phyloP scores from a whole-genome alignment of 2,113 vertebrate genomes.

The Phalacrocorax brasilianus region DNA sequence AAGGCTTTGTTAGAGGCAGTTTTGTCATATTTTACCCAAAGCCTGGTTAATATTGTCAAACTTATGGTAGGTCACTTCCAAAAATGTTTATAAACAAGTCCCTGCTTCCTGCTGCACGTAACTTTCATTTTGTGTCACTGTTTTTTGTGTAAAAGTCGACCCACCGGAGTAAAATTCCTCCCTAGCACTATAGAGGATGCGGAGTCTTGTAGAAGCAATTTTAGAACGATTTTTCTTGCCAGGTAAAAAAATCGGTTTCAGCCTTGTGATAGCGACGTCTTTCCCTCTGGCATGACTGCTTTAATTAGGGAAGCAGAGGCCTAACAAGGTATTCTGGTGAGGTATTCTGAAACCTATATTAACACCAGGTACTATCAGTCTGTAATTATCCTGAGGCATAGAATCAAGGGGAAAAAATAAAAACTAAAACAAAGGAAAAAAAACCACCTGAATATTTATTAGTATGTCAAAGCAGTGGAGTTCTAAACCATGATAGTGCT shows the following conservation, averaged over 20 bases:
- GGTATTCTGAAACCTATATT: neutral
- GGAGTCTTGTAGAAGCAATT: neutral
- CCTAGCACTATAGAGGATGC: neutral
- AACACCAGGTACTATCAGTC: neutral
- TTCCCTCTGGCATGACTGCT: neutral
- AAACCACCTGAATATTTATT: neutral
- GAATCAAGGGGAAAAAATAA: neutral
- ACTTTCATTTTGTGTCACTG: neutral
- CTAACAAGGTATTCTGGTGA: neutral
- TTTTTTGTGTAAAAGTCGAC: neutral
- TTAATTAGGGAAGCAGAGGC: neutral
- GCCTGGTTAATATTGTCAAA: neutral
- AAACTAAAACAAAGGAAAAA: neutral
- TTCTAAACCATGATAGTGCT: neutral
- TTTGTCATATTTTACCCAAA: neutral
- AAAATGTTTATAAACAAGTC: neutral
- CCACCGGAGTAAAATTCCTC: neutral
- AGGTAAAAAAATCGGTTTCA: rapidly evolving
- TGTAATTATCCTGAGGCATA: neutral
- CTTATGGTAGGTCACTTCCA: neutral
- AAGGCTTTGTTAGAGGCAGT: neutral
- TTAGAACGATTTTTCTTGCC: neutral
- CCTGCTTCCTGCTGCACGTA: neutral
- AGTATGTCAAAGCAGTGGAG: neutral
- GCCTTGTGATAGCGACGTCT: neutral